A percentile compares a stretch with the other conserved stretches of the same genome.
Evolutionary conservation across 2,113 vertebrate genomes (phyloP).

Genomic region (Girardinichthys multiradiatus): DNA sequence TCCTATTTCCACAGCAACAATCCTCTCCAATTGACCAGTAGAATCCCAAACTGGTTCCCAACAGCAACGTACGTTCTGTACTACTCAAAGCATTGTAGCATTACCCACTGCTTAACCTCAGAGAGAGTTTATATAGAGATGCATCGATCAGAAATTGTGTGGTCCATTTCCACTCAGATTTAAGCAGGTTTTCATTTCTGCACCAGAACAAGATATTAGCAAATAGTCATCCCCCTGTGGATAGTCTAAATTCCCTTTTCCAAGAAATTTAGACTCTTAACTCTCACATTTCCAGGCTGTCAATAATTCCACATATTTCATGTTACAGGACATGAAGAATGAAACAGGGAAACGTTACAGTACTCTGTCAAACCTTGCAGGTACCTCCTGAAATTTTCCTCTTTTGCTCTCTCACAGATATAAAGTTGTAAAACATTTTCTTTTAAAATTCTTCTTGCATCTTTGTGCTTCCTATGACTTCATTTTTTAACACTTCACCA

Average conservation of each 20-base stretch:
- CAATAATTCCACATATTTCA: not conserved
- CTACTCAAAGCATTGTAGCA: slow-evolving; percentile 15
- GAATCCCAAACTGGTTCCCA: slow-evolving; percentile 7
- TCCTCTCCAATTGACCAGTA: slow-evolving; percentile 35
- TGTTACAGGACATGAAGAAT: not conserved
- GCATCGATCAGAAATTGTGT: not conserved
- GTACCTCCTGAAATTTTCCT: not conserved
- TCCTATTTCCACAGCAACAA: slow-evolving; percentile 42
- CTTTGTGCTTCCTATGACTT: no score
- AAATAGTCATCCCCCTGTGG: not conserved
- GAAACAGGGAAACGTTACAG: no score
- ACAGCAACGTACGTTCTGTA: slow-evolving; percentile 21
- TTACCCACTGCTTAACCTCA: slow-evolving; percentile 56
- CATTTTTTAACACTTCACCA: no score
- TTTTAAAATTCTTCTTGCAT: no score
- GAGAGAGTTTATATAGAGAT: slow-evolving; percentile 12
- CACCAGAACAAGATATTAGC: not conserved
- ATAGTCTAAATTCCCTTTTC: no score
- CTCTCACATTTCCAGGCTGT: not conserved
- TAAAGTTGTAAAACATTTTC: not conserved
- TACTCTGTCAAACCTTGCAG: not conserved
- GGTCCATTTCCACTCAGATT: not conserved
- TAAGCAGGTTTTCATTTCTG: not conserved
- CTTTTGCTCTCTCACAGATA: not conserved
- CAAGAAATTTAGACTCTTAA: not conserved